Conservation (phyloP, 2,797 vertebrate genomes). For the Prunella strophiata region DNA sequence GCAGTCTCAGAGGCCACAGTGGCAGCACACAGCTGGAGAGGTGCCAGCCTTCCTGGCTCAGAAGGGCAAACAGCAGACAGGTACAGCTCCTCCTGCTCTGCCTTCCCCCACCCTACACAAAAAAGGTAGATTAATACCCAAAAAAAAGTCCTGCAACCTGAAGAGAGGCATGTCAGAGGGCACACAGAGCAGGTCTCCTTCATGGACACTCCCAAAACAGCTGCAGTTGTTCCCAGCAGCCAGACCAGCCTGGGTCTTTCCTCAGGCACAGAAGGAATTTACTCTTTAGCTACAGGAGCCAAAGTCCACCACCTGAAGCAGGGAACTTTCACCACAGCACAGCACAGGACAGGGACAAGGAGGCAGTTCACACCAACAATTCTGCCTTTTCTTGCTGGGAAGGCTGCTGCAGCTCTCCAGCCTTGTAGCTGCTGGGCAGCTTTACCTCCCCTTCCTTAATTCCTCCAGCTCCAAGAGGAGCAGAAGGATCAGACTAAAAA, state of each 20-base stretch:
- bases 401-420: not conserved
- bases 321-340: not conserved
- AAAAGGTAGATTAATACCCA: not conserved
- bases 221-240: not conserved
- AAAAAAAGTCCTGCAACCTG: not conserved
- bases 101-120: not conserved
- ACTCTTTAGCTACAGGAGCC: not conserved
- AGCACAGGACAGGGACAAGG: accelerated
- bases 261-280: not conserved
- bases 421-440: not conserved
- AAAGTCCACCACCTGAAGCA: slow-evolving; percentile 27
- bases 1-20: not conserved
- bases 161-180: not conserved
- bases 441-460: not conserved
- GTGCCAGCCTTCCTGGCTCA: not conserved
- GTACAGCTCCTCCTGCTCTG: not conserved
- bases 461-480: not conserved
- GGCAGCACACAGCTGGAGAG: slow-evolving; percentile 18
- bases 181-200: not conserved
- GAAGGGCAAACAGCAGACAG: not conserved
- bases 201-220: not conserved
- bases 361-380: not conserved
- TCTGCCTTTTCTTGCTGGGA: not conserved
- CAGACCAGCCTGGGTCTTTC: not conserved
- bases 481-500: not conserved